Conservation (phyloP, 1,140 invertebrate species). For the Panagrolaimus sp. region DNA sequence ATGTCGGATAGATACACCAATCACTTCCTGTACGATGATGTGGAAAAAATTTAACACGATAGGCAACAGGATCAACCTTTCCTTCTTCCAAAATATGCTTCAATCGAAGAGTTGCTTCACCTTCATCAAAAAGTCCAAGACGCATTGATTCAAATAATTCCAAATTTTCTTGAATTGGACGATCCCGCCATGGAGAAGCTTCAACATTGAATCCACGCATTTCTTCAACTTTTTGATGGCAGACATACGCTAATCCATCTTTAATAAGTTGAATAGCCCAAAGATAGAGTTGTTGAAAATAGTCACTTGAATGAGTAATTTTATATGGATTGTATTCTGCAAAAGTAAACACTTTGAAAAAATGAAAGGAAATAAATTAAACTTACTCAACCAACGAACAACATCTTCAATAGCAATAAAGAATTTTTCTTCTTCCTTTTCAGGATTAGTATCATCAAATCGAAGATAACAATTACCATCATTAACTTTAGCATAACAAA, state of each 20-base stretch:
- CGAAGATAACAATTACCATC: constrained; percentile 82
- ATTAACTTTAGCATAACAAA: constrained; percentile 87
- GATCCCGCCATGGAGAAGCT: constrained; percentile 86
- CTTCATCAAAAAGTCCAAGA: constrained; percentile 91
- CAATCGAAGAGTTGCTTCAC: constrained; percentile 87
- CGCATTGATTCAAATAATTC: constrained; percentile 83
- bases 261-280: constrained; percentile 72
- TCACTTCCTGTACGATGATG: constrained; percentile 84
- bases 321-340: constrained; percentile 86
- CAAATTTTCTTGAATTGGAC: constrained; percentile 81
- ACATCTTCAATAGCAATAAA: constrained; percentile 88
- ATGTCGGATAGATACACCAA: constrained; percentile 99
- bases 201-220: constrained; percentile 90
- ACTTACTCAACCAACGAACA: constrained; percentile 86
- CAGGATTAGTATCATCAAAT: constrained; percentile 98
- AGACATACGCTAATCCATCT: constrained; percentile 86
- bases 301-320: constrained; percentile 92
- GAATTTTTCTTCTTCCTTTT: constrained; percentile 98
- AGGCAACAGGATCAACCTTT: constrained; percentile 95
- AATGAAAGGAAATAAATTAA: not conserved
- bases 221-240: constrained; percentile 89
- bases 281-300: constrained; percentile 89
- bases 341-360: not conserved
- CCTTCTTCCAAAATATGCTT: constrained; percentile 94
- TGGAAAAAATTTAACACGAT: constrained; percentile 85